These are phyloP conservation scores for Dolichoris vasculosae DNA, from an alignment of 1,140 invertebrate species.

Conservation along the genomic window DNA sequence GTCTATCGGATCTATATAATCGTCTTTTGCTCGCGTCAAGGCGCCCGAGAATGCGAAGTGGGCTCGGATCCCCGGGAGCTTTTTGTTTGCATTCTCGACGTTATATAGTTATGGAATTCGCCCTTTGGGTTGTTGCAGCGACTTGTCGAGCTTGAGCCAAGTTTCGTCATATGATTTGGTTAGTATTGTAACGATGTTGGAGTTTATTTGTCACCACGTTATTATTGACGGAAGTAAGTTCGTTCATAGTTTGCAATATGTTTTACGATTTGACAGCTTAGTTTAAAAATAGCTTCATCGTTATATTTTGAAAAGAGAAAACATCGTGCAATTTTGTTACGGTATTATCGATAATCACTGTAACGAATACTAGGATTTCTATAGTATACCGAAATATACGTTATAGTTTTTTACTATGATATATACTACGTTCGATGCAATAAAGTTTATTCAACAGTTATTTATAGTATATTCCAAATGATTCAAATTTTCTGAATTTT, in stretches of 20 bases:
- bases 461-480: no score
- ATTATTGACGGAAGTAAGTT: not conserved
- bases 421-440: no score
- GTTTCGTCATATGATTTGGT: not conserved
- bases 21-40: constrained; percentile 17
- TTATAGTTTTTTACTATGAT: no score
- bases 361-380: no score
- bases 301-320: not conserved
- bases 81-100: constrained; percentile 20
- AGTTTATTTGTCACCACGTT: constrained; percentile 17
- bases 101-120: constrained; percentile 33
- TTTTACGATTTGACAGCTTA: not conserved
- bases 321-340: no score
- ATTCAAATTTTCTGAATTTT: no score
- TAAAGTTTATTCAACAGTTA: no score
- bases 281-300: not conserved
- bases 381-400: no score
- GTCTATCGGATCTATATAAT: constrained; percentile 15
- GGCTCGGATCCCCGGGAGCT: not conserved
- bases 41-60: constrained; percentile 1
- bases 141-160: not conserved
- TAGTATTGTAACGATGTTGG: constrained; percentile 2
- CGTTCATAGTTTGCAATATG: not conserved
- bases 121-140: not conserved
- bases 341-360: no score